phyloP scores from a whole-genome alignment of 2,113 vertebrate genomes.

The Toxostoma redivivum region DNA sequence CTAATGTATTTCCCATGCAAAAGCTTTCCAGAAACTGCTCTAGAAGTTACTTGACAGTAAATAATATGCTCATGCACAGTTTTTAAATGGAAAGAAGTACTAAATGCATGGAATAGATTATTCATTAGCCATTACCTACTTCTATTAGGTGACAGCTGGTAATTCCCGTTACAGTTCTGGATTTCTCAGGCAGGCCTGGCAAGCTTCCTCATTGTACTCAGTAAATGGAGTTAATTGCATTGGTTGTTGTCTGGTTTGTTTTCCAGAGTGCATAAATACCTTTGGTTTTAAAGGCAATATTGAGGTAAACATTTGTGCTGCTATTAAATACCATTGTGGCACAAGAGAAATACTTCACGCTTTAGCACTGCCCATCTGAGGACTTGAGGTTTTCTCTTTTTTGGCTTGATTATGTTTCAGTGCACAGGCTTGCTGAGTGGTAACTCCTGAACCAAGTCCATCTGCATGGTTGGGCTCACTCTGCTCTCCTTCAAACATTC shows the following conservation, averaged over 20 bases:
- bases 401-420: background rate
- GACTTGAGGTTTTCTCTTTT: background rate
- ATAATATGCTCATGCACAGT: background rate
- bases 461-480: background rate
- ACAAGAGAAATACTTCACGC: background rate
- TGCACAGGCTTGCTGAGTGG: background rate
- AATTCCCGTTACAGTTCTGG: background rate
- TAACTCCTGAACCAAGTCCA: background rate
- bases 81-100: slow-evolving; percentile 1
- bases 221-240: background rate
- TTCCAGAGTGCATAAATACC: background rate
- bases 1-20: background rate
- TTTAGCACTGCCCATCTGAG: background rate
- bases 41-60: background rate
- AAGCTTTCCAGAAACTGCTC: background rate
- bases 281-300: background rate
- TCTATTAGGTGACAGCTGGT: background rate
- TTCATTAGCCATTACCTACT: background rate
- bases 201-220: background rate
- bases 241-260: background rate
- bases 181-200: background rate
- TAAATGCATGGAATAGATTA: slow-evolving; percentile 1
- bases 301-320: background rate
- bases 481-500: fast-evolving
- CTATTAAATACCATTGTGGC: background rate